Conservation (phyloP, 1,140 invertebrate species). For the Bombus waltoni region DNA sequence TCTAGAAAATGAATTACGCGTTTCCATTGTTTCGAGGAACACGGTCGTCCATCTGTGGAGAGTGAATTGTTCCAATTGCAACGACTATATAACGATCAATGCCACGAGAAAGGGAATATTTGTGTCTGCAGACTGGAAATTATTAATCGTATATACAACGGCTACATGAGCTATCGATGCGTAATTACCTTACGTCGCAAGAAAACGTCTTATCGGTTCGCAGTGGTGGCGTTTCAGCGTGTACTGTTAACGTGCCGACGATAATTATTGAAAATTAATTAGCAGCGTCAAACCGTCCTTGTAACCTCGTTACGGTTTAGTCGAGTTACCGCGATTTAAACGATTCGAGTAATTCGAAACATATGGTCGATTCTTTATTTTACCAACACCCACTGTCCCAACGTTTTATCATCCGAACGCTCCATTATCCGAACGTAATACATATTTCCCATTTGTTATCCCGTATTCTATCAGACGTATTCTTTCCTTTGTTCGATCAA, state of each 20-base stretch:
- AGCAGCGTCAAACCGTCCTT: background rate
- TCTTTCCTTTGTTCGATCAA: no score
- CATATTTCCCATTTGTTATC: no score
- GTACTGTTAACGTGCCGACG: background rate
- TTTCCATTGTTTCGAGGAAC: conserved; percentile 45
- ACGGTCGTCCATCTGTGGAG: background rate
- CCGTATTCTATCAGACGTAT: no score
- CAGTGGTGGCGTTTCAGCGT: no score
- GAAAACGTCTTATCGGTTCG: no score
- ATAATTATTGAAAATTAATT: conserved; percentile 40
- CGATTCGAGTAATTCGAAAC: background rate
- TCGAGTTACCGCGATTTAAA: background rate
- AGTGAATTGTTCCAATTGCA: conserved; percentile 11
- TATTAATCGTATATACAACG: no score
- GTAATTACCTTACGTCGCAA: no score
- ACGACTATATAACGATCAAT: background rate
- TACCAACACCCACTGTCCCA: no score
- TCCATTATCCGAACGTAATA: no score
- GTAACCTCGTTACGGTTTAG: background rate
- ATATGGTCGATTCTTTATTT: no score
- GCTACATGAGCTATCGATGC: no score
- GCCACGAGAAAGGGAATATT: conserved; percentile 1
- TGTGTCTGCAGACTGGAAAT: background rate
- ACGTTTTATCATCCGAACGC: no score
- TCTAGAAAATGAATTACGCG: conserved; percentile 52